A percentile compares a stretch with the other conserved stretches of the same genome.
These are phyloP conservation scores for Tetraodon nigroviridis DNA, from an alignment of 2,113 vertebrate species.

Conservation along the genomic window DNA sequence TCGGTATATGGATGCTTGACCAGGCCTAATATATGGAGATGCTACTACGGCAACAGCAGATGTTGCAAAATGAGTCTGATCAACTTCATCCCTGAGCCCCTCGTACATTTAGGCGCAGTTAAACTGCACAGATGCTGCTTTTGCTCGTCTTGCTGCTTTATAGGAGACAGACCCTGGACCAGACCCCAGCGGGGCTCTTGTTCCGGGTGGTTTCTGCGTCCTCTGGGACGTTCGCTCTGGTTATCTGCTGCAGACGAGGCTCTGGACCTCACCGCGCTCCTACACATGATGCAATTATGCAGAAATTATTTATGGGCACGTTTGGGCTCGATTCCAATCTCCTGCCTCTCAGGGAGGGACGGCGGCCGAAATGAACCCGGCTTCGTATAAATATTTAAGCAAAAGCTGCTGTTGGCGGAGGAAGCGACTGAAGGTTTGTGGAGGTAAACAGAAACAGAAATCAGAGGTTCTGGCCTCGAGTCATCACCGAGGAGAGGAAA, in stretches of 20 bases:
- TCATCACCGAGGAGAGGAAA: slow-evolving; percentile 41
- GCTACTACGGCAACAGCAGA: no score
- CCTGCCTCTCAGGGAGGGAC: not conserved
- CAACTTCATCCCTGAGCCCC: no score
- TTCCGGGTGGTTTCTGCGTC: no score
- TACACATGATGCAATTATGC: slow-evolving; percentile 32
- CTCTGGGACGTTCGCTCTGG: not conserved
- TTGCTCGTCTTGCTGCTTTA: not conserved
- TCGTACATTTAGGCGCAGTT: no score
- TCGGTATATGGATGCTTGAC: no score
- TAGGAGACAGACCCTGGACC: no score
- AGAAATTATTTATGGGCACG: slow-evolving; percentile 33
- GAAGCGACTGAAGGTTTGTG: not conserved
- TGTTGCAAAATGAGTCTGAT: no score
- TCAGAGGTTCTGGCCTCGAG: slow-evolving; percentile 40
- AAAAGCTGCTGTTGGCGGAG: slow-evolving; percentile 5
- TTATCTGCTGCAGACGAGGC: not conserved
- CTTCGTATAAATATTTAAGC: slow-evolving; percentile 33
- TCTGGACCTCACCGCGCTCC: slow-evolving; percentile 6
- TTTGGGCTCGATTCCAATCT: slow-evolving; percentile 16
- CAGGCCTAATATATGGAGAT: no score
- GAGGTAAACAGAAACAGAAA: slow-evolving; percentile 30
- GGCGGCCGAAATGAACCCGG: slow-evolving; percentile 10
- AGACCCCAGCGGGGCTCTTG: no score
- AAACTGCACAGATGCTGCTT: no score